Percentiles rank a stretch among this genome's conserved stretches.
These are phyloP conservation scores for Marmota monax DNA, from an alignment of 2,113 vertebrate genomes.

Conservation along the genomic window DNA sequence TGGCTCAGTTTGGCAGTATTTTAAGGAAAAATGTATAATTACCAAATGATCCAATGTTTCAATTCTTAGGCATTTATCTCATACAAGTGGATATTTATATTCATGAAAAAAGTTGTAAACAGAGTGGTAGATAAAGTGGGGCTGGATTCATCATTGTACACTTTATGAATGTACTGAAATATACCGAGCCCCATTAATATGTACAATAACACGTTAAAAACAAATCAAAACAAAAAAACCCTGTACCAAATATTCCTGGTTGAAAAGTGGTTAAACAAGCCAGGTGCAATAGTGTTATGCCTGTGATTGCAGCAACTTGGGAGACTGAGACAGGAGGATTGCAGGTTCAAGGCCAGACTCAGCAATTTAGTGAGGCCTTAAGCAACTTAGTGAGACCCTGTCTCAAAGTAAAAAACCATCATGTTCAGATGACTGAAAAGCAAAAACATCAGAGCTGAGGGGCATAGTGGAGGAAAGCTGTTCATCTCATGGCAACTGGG, in stretches of 20 bases:
- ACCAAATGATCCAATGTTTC: not conserved
- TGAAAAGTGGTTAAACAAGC: not conserved
- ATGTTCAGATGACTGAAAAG: too few species aligned
- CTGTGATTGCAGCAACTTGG: too few species aligned
- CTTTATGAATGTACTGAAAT: not conserved
- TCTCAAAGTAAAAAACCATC: too few species aligned
- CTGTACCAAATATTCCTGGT: not conserved
- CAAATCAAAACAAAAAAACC: not conserved
- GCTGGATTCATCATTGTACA: not conserved
- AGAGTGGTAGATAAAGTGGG: not conserved
- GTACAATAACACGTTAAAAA: not conserved
- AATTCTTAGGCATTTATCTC: not conserved
- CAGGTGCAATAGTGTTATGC: too few species aligned
- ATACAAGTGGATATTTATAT: slow-evolving; percentile 6
- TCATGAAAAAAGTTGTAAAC: not conserved
- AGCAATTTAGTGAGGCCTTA: too few species aligned
- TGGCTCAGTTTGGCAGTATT: not conserved
- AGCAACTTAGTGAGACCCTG: too few species aligned
- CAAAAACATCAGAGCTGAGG: too few species aligned
- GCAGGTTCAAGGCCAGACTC: too few species aligned
- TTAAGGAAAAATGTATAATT: slow-evolving; percentile 19
- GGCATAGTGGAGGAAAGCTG: too few species aligned
- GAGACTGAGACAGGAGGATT: too few species aligned
- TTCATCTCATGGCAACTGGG: too few species aligned
- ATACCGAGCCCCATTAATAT: not conserved